These are phyloP conservation scores for Dufourea novaeangliae DNA, from an alignment of 1,140 invertebrate genomes.

Conservation along the genomic window DNA sequence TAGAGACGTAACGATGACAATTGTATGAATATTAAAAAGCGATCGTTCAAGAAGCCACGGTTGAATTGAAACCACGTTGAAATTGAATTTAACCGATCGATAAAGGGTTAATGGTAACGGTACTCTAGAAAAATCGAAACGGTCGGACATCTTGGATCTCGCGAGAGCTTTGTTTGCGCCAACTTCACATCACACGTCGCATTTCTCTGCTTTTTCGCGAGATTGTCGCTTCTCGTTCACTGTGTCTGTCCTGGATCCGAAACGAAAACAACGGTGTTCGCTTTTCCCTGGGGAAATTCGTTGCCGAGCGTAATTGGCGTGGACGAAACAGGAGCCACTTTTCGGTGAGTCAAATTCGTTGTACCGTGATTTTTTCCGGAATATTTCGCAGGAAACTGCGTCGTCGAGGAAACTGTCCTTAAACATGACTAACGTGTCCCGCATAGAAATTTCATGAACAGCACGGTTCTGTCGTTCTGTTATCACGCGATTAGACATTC, in stretches of 20 bases:
- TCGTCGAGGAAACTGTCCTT: not conserved
- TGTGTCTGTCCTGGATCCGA: slow-evolving; percentile 24
- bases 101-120: slow-evolving; percentile 7
- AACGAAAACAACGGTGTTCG: slow-evolving; percentile 43
- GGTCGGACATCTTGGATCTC: slow-evolving; percentile 52
- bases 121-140: slow-evolving; percentile 61
- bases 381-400: not conserved
- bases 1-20: too few relatives aligned
- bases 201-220: slow-evolving; percentile 59
- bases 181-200: slow-evolving; percentile 56
- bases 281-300: slow-evolving; percentile 39
- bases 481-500: not conserved
- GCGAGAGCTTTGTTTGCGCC: slow-evolving; percentile 61
- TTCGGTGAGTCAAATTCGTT: slow-evolving; percentile 38
- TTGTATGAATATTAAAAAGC: too few relatives aligned
- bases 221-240: slow-evolving; percentile 44
- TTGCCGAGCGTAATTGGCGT: slow-evolving; percentile 38
- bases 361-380: not conserved
- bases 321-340: slow-evolving; percentile 59
- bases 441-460: slow-evolving; percentile 9
- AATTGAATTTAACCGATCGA: slow-evolving; percentile 28
- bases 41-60: too few relatives aligned
- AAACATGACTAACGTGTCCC: not conserved
- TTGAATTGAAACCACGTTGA: not conserved
- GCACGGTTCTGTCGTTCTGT: not conserved